Conservation (phyloP, 1,140 invertebrate genomes). For the Zaprionus africanus region DNA sequence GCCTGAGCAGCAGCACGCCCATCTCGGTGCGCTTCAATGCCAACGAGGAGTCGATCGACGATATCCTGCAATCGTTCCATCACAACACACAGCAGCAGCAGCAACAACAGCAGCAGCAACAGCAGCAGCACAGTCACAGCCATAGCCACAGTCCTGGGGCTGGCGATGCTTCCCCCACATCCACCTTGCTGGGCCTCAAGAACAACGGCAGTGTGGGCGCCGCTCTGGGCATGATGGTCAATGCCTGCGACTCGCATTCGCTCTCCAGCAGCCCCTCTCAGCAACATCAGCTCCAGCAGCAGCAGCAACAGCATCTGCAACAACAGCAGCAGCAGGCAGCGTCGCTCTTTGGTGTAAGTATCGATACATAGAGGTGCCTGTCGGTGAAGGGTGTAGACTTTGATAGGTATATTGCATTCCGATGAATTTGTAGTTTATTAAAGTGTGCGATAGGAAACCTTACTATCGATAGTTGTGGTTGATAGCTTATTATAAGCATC, state of each 20-base stretch:
- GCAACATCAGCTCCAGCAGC: constrained; percentile 47
- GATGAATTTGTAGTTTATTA: no score
- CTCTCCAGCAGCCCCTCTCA: constrained; percentile 78
- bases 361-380: not conserved
- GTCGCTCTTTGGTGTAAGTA: constrained; percentile 67
- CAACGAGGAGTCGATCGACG: constrained; percentile 81
- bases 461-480: no score
- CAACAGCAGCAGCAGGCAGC: constrained; percentile 56
- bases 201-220: constrained; percentile 62
- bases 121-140: constrained; percentile 13
- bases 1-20: constrained; percentile 67
- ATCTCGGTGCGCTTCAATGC: constrained; percentile 82
- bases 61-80: constrained; percentile 80
- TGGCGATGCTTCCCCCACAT: constrained; percentile 65
- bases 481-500: no score
- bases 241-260: constrained; percentile 72
- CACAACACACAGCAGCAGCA: constrained; percentile 52
- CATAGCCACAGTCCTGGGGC: constrained; percentile 61
- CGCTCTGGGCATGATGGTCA: constrained; percentile 62
- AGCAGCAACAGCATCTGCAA: constrained; percentile 51
- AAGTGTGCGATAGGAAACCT: no score
- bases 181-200: constrained; percentile 61
- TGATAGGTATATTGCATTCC: no score
- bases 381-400: not conserved
- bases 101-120: constrained; percentile 11